Evolutionary conservation across 1,140 invertebrate species (phyloP), one percentile per base, ranked within the genome.

Genomic region (Vollenhovia emeryi): DNA sequence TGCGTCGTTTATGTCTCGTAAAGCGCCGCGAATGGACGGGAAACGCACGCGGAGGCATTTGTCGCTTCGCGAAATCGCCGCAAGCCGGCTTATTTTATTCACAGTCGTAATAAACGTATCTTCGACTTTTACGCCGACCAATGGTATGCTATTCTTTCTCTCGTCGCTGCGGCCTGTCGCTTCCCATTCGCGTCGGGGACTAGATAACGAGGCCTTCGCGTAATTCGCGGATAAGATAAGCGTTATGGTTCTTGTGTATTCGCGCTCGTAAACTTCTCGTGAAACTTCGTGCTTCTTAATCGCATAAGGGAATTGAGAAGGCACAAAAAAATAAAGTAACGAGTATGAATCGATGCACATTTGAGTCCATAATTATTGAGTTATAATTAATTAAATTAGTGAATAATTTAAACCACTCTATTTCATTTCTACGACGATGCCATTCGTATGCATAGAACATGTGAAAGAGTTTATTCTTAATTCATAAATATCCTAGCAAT

Each of bases 1-100:
- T 87, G 83, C 75, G 45, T 50, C 69, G 75, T 89, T 89, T 86
- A 82, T 57, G 83, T 82, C 75, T 73, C 55, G 74, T 86, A 89
- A 88, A 82, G 62, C 59, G 55, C 40, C 18, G 69, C 48, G 24
- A 78, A 85, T 57, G 27, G 60, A 64, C 55, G 27, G 27, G 18
- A 24, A 76, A 64, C 52, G 36, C 48, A 27, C 78, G 33, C 66
- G 36, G 7, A 13, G 69, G 75, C 71, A 88, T 88, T 89, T 86
- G 87, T 88, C 87, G 86, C 86, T 30, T 59, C 27, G 68, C 50
- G 24, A 84, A 50, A 50, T 45, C 52, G 60, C 33, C 30, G 36
- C 48, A 76, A 69, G 73, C 33, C 59, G 21, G 43, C 9, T 55
- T 55, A 82, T 84, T 88, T 88, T 79, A 85, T 88, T 88, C 55